A percentile compares a stretch with the other conserved stretches of the same genome.
These are phyloP conservation scores for Dendrolimus pini DNA, from an alignment of 2,888 invertebrate genomes.

Conservation along the genomic window DNA sequence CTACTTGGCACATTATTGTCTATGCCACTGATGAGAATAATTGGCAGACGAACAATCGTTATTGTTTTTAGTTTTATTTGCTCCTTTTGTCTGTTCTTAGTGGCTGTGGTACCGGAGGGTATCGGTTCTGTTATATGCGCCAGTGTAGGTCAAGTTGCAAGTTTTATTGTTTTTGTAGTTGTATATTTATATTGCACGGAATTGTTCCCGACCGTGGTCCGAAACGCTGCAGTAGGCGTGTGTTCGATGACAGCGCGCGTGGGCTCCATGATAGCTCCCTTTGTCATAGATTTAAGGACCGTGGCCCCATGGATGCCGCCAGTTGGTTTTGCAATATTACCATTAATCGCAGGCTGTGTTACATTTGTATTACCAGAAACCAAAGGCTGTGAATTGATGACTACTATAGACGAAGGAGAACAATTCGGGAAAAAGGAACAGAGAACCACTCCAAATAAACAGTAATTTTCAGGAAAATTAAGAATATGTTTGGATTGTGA, in stretches of 20 bases:
- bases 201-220: conserved; percentile 90
- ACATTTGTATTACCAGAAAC: conserved; percentile 85
- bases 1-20: conserved; percentile 76
- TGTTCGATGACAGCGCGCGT: conserved; percentile 92
- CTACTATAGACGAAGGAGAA: conserved; percentile 89
- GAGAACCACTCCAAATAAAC: neutral
- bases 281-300: conserved; percentile 79
- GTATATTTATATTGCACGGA: conserved; percentile 92
- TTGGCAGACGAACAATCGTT: conserved; percentile 81
- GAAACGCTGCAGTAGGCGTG: conserved; percentile 91
- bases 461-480: neutral
- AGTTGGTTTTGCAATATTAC: conserved; percentile 81
- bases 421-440: conserved; percentile 48
- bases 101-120: conserved; percentile 72
- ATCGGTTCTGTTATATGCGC: conserved; percentile 77
- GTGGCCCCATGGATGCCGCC: conserved; percentile 80
- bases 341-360: conserved; percentile 75
- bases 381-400: conserved; percentile 83
- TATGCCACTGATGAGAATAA: conserved; percentile 79
- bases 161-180: conserved; percentile 89
- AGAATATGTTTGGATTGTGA: no score
- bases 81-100: conserved; percentile 76
- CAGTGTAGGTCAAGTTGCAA: conserved; percentile 84
- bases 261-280: conserved; percentile 91
- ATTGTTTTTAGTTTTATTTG: conserved; percentile 79